Conservation (phyloP, 2,113 vertebrate genomes). For the Acrocephalus arundinaceus region DNA sequence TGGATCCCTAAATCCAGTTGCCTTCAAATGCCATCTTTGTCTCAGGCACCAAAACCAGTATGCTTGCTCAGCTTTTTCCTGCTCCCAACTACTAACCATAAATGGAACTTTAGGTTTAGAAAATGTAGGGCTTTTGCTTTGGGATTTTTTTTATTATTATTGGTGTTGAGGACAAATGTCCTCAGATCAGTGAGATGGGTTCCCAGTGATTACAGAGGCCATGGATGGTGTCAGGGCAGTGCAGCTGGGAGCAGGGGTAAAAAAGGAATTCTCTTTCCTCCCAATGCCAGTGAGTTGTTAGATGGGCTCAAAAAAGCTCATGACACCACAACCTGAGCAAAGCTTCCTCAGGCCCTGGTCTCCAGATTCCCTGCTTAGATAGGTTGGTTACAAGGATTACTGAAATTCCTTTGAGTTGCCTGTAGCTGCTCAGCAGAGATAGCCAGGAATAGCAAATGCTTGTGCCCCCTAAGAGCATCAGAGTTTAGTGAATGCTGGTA, state of each 20-base stretch:
- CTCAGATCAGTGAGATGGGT: neutral
- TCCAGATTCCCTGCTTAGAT: neutral
- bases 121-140: neutral
- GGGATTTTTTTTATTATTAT: neutral
- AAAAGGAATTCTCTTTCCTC: neutral
- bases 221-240: neutral
- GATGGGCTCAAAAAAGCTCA: neutral
- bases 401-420: conserved; percentile 13
- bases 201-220: neutral
- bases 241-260: neutral
- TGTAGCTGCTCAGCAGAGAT: conserved; percentile 35
- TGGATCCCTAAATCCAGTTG: neutral
- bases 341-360: neutral
- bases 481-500: neutral
- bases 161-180: neutral
- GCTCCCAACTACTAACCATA: neutral
- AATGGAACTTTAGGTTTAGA: neutral
- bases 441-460: neutral
- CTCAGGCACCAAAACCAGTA: neutral
- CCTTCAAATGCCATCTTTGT: neutral
- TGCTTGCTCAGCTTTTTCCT: neutral
- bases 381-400: neutral
- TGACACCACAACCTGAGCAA: neutral
- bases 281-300: neutral
- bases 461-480: neutral